Evolutionary conservation across 2,113 vertebrate genomes (phyloP).

Genomic region (Phrynocephalus versicolor): DNA sequence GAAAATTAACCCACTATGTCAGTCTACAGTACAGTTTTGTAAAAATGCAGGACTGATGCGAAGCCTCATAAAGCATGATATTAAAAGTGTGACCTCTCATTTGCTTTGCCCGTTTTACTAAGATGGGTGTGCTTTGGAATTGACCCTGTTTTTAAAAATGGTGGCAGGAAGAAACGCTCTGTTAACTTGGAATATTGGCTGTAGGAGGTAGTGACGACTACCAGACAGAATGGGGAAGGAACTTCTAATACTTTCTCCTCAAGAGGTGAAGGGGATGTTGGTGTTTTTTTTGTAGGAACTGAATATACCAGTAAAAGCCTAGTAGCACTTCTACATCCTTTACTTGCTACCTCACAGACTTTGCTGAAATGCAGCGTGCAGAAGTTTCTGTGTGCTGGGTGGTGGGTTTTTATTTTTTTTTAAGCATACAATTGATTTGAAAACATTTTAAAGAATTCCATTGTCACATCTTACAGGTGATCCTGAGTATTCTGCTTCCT

Average conservation of each 20-base stretch:
- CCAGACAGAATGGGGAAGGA: conserved; percentile 12
- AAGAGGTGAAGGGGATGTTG: not conserved
- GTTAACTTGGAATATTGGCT: not conserved
- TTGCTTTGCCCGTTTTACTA: conserved; percentile 50
- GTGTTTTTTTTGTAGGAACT: not conserved
- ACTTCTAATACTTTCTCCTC: not conserved
- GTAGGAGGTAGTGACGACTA: not conserved
- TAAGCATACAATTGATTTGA: not conserved
- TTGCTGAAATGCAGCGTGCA: not conserved
- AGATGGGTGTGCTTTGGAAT: conserved; percentile 14
- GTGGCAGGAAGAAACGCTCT: not conserved
- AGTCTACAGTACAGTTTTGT: not conserved
- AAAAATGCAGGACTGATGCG: conserved; percentile 2
- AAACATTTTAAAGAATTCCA: not conserved
- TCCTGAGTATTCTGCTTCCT: conserved; percentile 94
- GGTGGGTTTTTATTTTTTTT: not conserved
- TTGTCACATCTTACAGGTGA: conserved; percentile 83
- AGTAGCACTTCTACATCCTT: conserved; percentile 9
- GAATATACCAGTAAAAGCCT: conserved; percentile 39
- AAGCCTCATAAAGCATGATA: conserved; percentile 31
- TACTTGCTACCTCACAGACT: conserved; percentile 32
- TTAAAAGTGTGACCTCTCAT: conserved; percentile 49
- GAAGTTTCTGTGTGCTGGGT: conserved; percentile 23
- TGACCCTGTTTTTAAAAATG: conserved; percentile 3
- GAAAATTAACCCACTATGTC: conserved; percentile 14